phyloP scores from a whole-genome alignment of 2,888 invertebrate genomes.

The Cenopis cana region DNA sequence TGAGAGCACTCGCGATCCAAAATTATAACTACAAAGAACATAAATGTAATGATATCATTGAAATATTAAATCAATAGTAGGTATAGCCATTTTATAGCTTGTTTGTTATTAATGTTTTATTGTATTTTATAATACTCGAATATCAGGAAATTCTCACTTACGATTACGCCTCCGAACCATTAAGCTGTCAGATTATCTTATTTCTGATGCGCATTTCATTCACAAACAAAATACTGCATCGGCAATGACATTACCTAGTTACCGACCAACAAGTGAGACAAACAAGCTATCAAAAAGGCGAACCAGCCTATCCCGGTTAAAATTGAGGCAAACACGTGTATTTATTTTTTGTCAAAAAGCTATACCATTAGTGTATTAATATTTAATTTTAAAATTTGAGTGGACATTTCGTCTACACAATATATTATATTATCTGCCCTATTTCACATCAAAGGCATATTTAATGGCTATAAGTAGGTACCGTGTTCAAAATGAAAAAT shows the following conservation, averaged over 20 bases:
- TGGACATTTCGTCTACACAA: constrained; percentile 41
- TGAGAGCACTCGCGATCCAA: constrained; percentile 53
- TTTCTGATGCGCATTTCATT: constrained; percentile 17
- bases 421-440: constrained; percentile 42
- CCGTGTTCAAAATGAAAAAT: constrained; percentile 58
- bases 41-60: constrained; percentile 9
- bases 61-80: constrained; percentile 2
- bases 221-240: constrained; percentile 18
- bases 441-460: constrained; percentile 55
- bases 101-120: not conserved
- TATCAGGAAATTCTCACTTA: not conserved
- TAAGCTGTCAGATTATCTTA: not conserved
- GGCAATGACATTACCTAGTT: constrained; percentile 23
- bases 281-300: constrained; percentile 39
- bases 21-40: constrained; percentile 43
- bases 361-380: constrained; percentile 45
- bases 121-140: not conserved
- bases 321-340: constrained; percentile 48
- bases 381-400: constrained; percentile 32
- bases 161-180: not conserved
- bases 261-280: constrained; percentile 23
- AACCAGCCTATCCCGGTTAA: constrained; percentile 35
- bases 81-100: not conserved
- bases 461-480: constrained; percentile 54
- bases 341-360: constrained; percentile 49